Evolutionary conservation across 2,113 vertebrate genomes (phyloP).

Genomic region (Psittacula cyanocephala): DNA sequence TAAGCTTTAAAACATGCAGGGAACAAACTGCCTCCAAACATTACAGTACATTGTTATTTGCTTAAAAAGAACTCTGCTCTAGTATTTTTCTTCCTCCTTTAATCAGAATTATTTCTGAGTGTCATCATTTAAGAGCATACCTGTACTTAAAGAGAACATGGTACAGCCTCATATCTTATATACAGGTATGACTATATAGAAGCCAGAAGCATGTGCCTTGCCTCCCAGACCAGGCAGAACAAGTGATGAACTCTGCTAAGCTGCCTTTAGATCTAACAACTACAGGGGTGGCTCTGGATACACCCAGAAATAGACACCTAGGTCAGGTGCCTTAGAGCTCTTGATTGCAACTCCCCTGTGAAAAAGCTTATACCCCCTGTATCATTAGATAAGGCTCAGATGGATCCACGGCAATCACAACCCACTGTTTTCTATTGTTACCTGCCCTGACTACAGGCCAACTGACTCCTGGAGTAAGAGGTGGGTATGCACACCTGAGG

Average conservation of each 20-base stretch:
- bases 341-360: not conserved
- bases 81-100: not conserved
- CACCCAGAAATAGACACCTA: not conserved
- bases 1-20: not conserved
- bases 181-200: not conserved
- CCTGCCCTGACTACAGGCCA: not conserved
- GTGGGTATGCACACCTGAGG: not conserved
- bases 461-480: not conserved
- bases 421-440: too few relatives aligned
- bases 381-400: not conserved
- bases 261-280: not conserved
- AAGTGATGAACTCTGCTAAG: not conserved
- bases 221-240: not conserved
- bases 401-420: not conserved
- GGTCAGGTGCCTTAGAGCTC: not conserved
- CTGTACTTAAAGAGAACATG: not conserved
- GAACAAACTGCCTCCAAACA: not conserved
- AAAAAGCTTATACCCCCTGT: not conserved
- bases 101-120: not conserved
- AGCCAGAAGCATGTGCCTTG: fast-evolving
- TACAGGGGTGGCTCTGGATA: not conserved
- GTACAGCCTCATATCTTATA: not conserved
- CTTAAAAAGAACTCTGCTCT: not conserved
- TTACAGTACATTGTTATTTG: not conserved
- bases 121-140: not conserved